These are phyloP conservation scores for Daktulosphaira vitifoliae DNA, from an alignment of 1,140 invertebrate species.

Conservation along the genomic window DNA sequence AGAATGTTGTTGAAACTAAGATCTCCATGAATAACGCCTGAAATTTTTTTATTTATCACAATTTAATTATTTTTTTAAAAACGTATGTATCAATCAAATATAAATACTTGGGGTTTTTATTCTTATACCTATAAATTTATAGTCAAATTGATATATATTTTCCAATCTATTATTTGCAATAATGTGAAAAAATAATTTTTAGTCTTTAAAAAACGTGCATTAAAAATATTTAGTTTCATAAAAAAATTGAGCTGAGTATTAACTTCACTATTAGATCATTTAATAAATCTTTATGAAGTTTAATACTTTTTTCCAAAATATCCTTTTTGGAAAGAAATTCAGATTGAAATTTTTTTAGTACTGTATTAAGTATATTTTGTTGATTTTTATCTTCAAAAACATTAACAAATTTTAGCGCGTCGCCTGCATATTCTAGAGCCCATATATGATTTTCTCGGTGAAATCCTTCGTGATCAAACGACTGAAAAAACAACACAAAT, in stretches of 20 bases:
- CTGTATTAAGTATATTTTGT: neutral
- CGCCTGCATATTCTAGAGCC: slow-evolving; percentile 14
- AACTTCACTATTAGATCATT: too few relatives aligned
- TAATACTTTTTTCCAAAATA: slow-evolving; percentile 1
- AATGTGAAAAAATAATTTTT: too few relatives aligned
- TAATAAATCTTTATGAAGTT: too few relatives aligned
- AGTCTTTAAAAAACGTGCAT: neutral
- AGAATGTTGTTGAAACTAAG: slow-evolving; percentile 22
- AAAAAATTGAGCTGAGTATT: neutral
- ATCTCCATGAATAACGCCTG: slow-evolving; percentile 19
- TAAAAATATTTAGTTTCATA: neutral
- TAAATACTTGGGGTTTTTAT: too few relatives aligned
- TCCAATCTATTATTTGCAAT: too few relatives aligned
- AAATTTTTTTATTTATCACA: too few relatives aligned
- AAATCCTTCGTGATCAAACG: slow-evolving; percentile 15
- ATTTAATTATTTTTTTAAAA: too few relatives aligned
- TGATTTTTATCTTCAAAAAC: slow-evolving; percentile 24
- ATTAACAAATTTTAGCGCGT: slow-evolving; percentile 8
- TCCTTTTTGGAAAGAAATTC: neutral
- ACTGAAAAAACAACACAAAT: neutral
- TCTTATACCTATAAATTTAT: too few relatives aligned
- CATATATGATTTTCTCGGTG: neutral
- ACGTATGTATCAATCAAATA: too few relatives aligned
- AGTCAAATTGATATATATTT: too few relatives aligned
- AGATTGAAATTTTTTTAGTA: slow-evolving; percentile 18